Base-by-base conservation (phyloP, 2,888 invertebrate species). In the Andrena camellia region DNA sequence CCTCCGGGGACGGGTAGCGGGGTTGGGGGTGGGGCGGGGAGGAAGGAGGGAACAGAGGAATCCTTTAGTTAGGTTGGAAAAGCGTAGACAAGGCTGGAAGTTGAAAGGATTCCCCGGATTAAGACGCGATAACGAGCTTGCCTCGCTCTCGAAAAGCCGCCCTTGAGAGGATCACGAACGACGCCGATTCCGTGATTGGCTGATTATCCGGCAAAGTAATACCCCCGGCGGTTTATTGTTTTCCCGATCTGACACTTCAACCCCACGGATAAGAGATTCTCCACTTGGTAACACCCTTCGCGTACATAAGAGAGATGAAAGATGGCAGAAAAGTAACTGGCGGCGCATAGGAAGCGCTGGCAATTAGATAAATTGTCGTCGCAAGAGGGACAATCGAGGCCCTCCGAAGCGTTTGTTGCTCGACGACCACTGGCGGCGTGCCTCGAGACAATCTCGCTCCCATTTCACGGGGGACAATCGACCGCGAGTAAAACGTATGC, bases 91-190 rank as follows among this genome's bases (percentile, higher is more conserved):
- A 71, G 73, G 84, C 86, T 62, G 86, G 87, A 90, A 86, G 88
- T 88, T 92, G 89, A 92, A 92, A 90, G 91, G 92, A 91, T 92
- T 90, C 87, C 86, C 85, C 81, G 89, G 91, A 92, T 92, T 91
- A 91, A 91, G 90, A 86, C 87, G 87, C 90, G 92, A 92, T 92
- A 92, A 92, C 92, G 92, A 92, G 92, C 89, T 87, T 74, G 82
- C 80, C 82, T 86, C 88, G 78, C 87, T 85, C 88, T 90, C 82
- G 89, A 88, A 87, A 86, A 90, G 88, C 88, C 85, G 80, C 80
- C 84, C 86, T 84, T 88, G 86, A 89, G 87, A 89, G 90, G 88
- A 90, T 89, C 86, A 88, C 84, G 86, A 86, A 82, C 87, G 88
- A 86, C 83, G 78, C 82, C 86, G 87, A 87, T 87, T 81, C 83